Base-by-base conservation (phyloP, 2,888 invertebrate species). In the Zeuzera pyrina region DNA sequence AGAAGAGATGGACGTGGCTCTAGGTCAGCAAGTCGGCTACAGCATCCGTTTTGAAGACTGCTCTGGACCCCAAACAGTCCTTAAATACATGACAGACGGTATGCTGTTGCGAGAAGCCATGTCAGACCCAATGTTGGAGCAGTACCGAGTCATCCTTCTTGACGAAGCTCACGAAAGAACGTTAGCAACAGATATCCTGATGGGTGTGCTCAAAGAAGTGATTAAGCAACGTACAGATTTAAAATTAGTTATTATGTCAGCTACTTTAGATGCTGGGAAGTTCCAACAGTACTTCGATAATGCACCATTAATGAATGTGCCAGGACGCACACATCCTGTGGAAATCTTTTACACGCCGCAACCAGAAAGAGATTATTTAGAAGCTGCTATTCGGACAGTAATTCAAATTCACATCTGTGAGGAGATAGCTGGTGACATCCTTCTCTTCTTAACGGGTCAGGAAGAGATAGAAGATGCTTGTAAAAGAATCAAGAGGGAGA, bases 81-180 rank as follows among this genome's bases (percentile, higher is more conserved):
- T 99, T 1, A 99, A 99, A 61, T 98, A 99, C 68, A 96, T 98
- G 96, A 99, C 99, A 8, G 98, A 99, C 57, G 99, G 99, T 94
- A 99, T 99, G 99, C 88, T 99, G 69, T 84, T 99, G 16, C 86
- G 99, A 39, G 99, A 99, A 84, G 98, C 97, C 0, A 99, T 99
- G 99, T 97, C 97, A 0, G 98, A 98, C 70, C 98, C 99, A 0
- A 93, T 98, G 90, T 77, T 99, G 4, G 98, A 98, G 49, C 90
- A 91, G 7, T 99, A 99, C 73, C 92, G 97, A 61, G 97, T 97
- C 2, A 92, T 98, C 22, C 78, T 99, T 33, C 89, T 99, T 25
- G 99, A 99, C 55, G 99, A 99, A 67, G 99, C 99, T 57, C 99
- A 99, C 77, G 99, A 99, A 83, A 89, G 99, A 52, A 99, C 99